These are phyloP conservation scores for Oreohelix idahoensis DNA, from an alignment of 1,140 invertebrate species.

Conservation along the genomic window DNA sequence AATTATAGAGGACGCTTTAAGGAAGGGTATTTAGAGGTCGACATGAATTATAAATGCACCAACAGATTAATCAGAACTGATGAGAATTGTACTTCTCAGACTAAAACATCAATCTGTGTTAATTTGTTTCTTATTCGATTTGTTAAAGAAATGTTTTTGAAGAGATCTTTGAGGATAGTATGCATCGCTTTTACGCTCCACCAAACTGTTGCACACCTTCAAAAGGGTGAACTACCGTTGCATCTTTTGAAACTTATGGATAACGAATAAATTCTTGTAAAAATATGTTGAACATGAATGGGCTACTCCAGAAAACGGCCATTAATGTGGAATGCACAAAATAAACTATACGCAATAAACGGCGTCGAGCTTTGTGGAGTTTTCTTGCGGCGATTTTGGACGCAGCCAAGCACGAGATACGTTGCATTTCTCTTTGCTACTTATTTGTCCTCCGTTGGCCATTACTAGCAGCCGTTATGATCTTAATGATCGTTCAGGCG, in stretches of 20 bases:
- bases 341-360: neutral
- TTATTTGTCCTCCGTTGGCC: neutral
- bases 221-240: neutral
- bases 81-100: neutral
- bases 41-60: neutral
- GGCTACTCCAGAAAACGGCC: neutral
- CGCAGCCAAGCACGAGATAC: constrained; percentile 2
- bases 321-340: neutral
- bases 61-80: neutral
- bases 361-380: neutral
- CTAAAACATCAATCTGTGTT: neutral
- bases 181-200: neutral
- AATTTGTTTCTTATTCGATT: neutral
- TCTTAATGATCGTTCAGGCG: neutral
- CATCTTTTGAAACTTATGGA: neutral
- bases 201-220: too few relatives aligned
- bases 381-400: neutral
- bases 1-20: neutral
- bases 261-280: neutral
- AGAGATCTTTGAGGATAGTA: neutral
- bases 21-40: neutral
- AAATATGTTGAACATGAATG: neutral
- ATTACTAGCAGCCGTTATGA: neutral
- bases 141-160: neutral
- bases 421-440: neutral